Base-by-base conservation (phyloP, 2,888 invertebrate species). In the Margaritifera margaritifera region DNA sequence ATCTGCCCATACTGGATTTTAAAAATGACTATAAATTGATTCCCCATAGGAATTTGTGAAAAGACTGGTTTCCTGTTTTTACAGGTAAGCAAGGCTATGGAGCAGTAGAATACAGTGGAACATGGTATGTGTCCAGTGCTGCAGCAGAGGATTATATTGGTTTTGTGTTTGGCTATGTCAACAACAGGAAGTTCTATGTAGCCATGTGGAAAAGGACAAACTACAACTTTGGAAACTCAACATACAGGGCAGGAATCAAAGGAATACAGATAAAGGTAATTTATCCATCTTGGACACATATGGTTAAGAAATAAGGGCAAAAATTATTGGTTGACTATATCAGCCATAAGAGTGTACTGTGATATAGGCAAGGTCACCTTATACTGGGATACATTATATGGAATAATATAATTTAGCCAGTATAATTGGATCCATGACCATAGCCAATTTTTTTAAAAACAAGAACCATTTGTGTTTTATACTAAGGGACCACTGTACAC, bases 141-240 rank as follows among this genome's bases (percentile, higher is more conserved):
- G 71, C 80, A 50, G 69, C 77, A 50, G 71, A 76, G 22, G 74
- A 70, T 18, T 85, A 83, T 64, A 72, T 86, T 31, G 87, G 84
- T 31, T 81, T 83, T 72, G 82, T 87, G 56, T 85, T 87, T 75
- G 85, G 85, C 25, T 87, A 84, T 64, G 81, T 81, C 52, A 83
- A 67, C 62, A 85, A 81, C 64, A 72, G 78, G 22, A 78, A 80
- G 70, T 86, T 85, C 71, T 87, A 87, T 64, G 63, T 80, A 1
- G 82, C 82, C 20, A 74, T 76, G 64, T 86, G 86, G 86, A 74
- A 79, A 56, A 81, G 81, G 51, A 72, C 66, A 2, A 78, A 84
- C 65, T 69, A 74, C 54, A 68, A 75, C 72, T 71, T 67, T 31
- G 57, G 74, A 72, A 68, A 77, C 61, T 20, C 55, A 51, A 77